Evolutionary conservation across 2,888 invertebrate species (phyloP).

Genomic region (Tortricodes alternella): DNA sequence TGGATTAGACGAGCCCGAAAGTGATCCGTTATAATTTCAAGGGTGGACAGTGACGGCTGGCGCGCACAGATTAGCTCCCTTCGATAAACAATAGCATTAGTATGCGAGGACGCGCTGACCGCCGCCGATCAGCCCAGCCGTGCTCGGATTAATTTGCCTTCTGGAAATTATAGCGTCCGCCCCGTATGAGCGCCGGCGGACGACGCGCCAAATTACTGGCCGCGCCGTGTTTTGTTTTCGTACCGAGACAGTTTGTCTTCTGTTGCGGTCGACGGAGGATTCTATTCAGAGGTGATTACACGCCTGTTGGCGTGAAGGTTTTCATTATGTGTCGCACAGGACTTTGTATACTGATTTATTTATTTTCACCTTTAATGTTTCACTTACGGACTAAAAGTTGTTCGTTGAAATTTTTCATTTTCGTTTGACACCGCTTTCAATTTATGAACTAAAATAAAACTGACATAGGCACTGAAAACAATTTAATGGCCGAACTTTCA

Average conservation of each 20-base stretch:
- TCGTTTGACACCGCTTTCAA: too few species aligned
- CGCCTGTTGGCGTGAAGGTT: slow-evolving; percentile 31
- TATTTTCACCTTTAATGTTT: too few species aligned
- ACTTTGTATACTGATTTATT: too few species aligned
- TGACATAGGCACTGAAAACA: too few species aligned
- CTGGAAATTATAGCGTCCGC: slow-evolving; percentile 75
- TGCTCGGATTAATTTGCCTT: slow-evolving; percentile 81
- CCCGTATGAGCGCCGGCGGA: slow-evolving; percentile 50
- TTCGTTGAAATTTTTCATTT: too few species aligned
- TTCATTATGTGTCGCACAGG: background rate
- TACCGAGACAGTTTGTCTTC: slow-evolving; percentile 48
- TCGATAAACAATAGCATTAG: slow-evolving; percentile 83
- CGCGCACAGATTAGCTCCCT: slow-evolving; percentile 80
- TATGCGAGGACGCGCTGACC: slow-evolving; percentile 81
- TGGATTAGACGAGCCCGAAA: slow-evolving; percentile 75
- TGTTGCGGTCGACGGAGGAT: slow-evolving; percentile 38
- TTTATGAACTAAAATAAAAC: too few species aligned
- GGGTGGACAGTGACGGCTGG: slow-evolving; percentile 80
- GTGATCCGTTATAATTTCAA: slow-evolving; percentile 80
- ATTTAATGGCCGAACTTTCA: too few species aligned
- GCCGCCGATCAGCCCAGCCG: slow-evolving; percentile 75
- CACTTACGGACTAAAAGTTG: too few species aligned
- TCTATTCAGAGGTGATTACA: slow-evolving; percentile 24
- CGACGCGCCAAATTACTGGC: slow-evolving; percentile 51
- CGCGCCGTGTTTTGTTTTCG: slow-evolving; percentile 69